These are phyloP conservation scores for Antennarius maculatus DNA, from an alignment of 2,797 vertebrate species.

Conservation along the genomic window DNA sequence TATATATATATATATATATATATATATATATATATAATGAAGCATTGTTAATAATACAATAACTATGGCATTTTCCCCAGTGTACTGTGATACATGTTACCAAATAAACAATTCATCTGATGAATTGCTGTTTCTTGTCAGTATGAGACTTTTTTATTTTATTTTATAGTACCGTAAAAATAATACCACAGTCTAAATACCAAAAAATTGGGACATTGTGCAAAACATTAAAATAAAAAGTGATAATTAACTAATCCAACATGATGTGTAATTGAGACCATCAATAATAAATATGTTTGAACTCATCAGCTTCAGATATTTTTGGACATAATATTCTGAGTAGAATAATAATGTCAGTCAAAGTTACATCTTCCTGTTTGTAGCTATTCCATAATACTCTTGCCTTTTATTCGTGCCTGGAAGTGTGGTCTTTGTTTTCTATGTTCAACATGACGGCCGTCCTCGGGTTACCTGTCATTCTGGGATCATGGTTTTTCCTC, in stretches of 20 bases:
- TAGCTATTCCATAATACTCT: neutral
- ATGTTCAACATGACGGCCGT: too few species aligned
- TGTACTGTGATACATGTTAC: conserved; percentile 61
- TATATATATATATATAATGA: too few species aligned
- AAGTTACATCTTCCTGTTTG: neutral
- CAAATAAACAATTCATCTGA: conserved; percentile 78
- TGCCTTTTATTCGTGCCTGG: neutral
- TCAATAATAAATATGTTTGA: too few species aligned
- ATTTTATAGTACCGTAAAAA: conserved; percentile 2
- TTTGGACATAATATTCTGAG: too few species aligned
- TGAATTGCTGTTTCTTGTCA: conserved; percentile 72
- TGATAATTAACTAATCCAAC: too few species aligned
- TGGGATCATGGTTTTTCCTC: neutral
- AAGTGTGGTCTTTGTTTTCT: neutral
- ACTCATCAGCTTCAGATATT: too few species aligned
- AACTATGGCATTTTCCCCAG: conserved; percentile 50
- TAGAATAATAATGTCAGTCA: too few species aligned
- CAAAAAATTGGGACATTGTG: too few species aligned
- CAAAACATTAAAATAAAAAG: too few species aligned
- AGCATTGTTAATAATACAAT: conserved; percentile 29
- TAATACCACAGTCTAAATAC: neutral
- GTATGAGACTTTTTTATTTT: conserved; percentile 22
- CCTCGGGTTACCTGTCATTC: neutral
- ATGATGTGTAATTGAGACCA: too few species aligned
- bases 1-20: too few species aligned